phyloP scores from a whole-genome alignment of 2,113 vertebrate genomes.

The Ptilorrhoa leucosticta region DNA sequence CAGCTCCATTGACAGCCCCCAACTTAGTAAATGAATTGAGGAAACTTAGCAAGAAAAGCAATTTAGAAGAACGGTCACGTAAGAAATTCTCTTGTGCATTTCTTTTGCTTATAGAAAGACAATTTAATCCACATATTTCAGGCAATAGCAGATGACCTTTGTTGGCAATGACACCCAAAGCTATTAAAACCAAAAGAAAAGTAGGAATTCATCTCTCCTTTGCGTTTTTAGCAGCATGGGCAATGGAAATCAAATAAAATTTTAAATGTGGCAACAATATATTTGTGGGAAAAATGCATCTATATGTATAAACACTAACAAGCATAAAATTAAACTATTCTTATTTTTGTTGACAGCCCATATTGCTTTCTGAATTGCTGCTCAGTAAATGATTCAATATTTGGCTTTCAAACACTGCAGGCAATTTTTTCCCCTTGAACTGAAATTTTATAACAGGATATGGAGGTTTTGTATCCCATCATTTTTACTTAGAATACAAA shows the following conservation, averaged over 20 bases:
- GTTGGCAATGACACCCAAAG: neutral
- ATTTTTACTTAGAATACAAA: neutral
- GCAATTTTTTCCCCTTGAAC: neutral
- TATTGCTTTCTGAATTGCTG: conserved; percentile 30
- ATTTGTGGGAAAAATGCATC: neutral
- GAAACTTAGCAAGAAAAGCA: neutral
- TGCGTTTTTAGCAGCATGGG: neutral
- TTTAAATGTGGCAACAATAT: neutral
- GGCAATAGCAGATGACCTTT: neutral
- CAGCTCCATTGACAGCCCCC: rapidly evolving
- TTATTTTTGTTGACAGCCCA: conserved; percentile 19
- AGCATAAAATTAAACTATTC: neutral
- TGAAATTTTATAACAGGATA: neutral
- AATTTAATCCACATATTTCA: neutral
- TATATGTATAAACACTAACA: neutral
- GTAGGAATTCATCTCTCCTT: neutral
- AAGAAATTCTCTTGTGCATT: neutral
- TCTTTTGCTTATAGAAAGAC: neutral
- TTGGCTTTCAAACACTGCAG: neutral
- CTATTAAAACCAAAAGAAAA: neutral
- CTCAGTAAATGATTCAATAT: neutral
- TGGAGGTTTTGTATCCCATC: neutral
- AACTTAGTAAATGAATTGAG: neutral
- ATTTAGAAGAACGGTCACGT: neutral
- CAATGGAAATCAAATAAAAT: neutral